Conservation (phyloP, 2,888 invertebrate species). For the Athalia rosae region DNA sequence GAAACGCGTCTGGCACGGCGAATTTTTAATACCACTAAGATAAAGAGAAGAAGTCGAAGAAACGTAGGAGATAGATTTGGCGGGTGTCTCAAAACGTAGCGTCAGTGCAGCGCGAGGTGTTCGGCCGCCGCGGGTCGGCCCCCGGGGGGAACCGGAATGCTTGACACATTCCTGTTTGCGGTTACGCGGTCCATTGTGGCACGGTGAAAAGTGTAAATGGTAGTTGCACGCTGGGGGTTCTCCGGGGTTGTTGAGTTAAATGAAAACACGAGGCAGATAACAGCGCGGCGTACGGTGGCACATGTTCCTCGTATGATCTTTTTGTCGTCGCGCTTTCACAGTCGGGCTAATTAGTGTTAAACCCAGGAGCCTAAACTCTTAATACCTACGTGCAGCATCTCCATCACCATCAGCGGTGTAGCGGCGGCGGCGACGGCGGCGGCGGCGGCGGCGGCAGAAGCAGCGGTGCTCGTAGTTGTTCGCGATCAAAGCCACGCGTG, state of each 20-base stretch:
- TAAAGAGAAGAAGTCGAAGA: too few relatives aligned
- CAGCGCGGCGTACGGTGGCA: neutral
- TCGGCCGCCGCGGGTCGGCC: neutral
- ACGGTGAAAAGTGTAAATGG: conserved; percentile 21
- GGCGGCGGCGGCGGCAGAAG: neutral
- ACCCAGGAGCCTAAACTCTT: conserved; percentile 7
- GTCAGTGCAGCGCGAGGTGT: too few relatives aligned
- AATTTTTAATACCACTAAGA: too few relatives aligned
- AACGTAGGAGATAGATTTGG: too few relatives aligned
- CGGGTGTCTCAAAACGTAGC: too few relatives aligned
- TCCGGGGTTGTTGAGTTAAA: conserved; percentile 16
- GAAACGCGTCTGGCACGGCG: too few relatives aligned
- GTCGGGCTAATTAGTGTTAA: conserved; percentile 28
- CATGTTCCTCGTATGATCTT: neutral
- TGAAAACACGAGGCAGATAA: conserved; percentile 40
- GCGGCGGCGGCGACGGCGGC: neutral
- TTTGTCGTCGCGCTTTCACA: conserved; percentile 22
- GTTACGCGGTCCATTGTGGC: conserved; percentile 24
- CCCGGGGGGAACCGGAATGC: neutral
- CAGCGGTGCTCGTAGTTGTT: neutral
- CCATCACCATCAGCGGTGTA: neutral
- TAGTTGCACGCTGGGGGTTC: conserved; percentile 28
- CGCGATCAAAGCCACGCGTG: conserved; percentile 5
- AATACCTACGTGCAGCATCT: neutral
- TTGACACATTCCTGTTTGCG: conserved; percentile 33